These are phyloP conservation scores for Pongo abelii DNA, from an alignment of 2,113 vertebrate genomes.

Conservation along the genomic window DNA sequence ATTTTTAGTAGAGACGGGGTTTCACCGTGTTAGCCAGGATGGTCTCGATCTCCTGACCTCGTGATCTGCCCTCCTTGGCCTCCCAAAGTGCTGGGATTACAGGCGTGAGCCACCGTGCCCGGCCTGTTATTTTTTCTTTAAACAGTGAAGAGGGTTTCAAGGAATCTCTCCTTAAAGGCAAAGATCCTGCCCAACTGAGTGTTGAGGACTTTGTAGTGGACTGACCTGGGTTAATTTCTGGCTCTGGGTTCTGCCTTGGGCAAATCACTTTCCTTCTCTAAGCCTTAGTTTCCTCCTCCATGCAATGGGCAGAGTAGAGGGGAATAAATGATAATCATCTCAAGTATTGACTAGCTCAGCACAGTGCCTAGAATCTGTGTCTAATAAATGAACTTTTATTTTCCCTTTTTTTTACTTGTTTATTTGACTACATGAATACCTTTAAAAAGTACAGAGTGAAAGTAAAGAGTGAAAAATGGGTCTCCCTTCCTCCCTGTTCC, in stretches of 20 bases:
- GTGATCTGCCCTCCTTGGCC: too few relatives aligned
- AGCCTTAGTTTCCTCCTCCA: background rate
- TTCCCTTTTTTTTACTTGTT: background rate
- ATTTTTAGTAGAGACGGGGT: too few relatives aligned
- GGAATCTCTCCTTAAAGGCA: background rate
- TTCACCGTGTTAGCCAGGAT: too few relatives aligned
- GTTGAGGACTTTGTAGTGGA: background rate
- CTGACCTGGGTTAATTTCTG: background rate
- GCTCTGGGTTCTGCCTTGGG: background rate
- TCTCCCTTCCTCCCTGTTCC: background rate
- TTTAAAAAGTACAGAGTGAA: background rate
- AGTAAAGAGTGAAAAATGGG: background rate
- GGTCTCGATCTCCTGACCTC: too few relatives aligned
- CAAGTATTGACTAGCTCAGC: background rate
- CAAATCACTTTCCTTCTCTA: background rate
- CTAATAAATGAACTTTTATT: background rate
- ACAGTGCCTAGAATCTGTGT: background rate
- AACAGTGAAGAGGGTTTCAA: background rate
- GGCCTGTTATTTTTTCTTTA: background rate
- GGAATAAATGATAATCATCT: background rate
- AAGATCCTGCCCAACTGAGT: background rate
- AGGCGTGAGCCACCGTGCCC: too few relatives aligned
- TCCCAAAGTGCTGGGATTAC: too few relatives aligned
- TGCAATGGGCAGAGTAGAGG: background rate
- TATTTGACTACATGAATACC: background rate